Percentiles rank a stretch among this genome's conserved stretches.
Conservation (phyloP, 2,113 vertebrate genomes). For the Aspidoscelis tigris region DNA sequence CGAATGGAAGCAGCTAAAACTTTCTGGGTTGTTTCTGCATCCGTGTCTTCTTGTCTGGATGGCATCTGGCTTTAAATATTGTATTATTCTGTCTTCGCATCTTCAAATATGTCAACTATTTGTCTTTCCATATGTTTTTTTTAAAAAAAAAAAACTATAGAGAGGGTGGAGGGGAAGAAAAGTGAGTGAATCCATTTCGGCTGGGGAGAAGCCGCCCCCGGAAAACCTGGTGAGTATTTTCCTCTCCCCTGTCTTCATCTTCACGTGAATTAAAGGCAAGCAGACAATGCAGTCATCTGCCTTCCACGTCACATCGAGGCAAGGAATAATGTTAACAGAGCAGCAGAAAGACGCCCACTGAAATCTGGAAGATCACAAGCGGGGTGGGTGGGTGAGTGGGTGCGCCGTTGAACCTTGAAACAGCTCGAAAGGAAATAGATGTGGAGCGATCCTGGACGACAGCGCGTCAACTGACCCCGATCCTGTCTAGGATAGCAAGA, state of each 20-base stretch:
- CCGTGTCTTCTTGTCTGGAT: background rate
- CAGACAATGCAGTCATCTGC: conserved; percentile 76
- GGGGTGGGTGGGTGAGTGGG: background rate
- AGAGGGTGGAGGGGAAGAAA: background rate
- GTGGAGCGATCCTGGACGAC: conserved; percentile 49
- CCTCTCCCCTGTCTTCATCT: conserved; percentile 48
- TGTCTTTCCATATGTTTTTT: conserved; percentile 7
- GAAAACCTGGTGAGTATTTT: conserved; percentile 48
- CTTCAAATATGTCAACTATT: conserved; percentile 56
- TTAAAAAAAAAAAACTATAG: background rate
- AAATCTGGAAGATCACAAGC: conserved; percentile 61
- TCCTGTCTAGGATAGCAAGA: background rate
- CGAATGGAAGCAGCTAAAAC: conserved; percentile 32
- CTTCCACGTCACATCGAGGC: conserved; percentile 75
- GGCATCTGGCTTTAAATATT: conserved; percentile 43
- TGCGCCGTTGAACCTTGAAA: conserved; percentile 47
- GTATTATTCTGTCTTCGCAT: conserved; percentile 47
- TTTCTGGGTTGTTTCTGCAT: background rate
- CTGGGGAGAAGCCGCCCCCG: conserved; percentile 41
- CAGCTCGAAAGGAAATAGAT: conserved; percentile 60
- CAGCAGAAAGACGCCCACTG: conserved; percentile 72
- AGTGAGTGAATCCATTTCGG: conserved; percentile 48
- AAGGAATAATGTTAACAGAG: conserved; percentile 74
- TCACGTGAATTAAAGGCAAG: conserved; percentile 75
- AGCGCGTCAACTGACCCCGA: background rate